These are phyloP conservation scores for Delphinapterus leucas DNA, from an alignment of 2,113 vertebrate genomes.

Conservation along the genomic window DNA sequence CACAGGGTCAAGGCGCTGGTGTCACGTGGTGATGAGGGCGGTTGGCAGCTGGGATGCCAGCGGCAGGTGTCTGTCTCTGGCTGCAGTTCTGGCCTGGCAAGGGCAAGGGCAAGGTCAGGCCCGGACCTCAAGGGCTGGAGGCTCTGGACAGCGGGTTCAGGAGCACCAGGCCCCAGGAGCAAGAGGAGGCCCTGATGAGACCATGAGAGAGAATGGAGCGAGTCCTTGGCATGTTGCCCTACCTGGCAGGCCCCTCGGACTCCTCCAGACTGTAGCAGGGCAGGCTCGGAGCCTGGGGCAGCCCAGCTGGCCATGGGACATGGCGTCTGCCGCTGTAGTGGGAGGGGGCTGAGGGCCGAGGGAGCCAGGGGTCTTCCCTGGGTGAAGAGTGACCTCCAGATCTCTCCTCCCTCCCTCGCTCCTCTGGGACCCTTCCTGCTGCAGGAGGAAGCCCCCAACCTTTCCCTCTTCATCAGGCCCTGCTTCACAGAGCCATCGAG, in stretches of 20 bases:
- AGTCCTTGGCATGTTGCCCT: not conserved
- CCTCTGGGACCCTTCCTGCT: not conserved
- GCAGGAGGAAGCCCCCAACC: not conserved
- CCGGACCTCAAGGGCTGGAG: not conserved
- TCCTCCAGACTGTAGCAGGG: not conserved
- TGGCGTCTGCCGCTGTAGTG: fast-evolving
- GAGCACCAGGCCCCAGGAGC: not conserved
- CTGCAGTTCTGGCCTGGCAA: not conserved
- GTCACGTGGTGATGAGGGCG: fast-evolving
- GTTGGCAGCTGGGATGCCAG: not conserved
- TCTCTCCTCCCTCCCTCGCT: not conserved
- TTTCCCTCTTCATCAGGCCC: constrained; percentile 80
- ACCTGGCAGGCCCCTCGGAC: fast-evolving
- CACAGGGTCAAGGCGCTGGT: fast-evolving
- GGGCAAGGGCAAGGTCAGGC: not conserved
- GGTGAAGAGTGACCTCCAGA: fast-evolving
- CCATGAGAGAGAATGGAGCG: not conserved
- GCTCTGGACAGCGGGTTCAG: not conserved
- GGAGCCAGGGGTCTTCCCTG: not conserved
- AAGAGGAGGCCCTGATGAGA: not conserved
- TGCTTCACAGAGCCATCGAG: constrained; percentile 92
- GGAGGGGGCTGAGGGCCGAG: not conserved
- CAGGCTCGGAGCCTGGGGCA: not conserved
- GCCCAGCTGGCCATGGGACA: not conserved
- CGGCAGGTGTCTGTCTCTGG: not conserved